These are phyloP conservation scores for Channa maculata DNA, from an alignment of 2,113 vertebrate genomes.

Conservation along the genomic window DNA sequence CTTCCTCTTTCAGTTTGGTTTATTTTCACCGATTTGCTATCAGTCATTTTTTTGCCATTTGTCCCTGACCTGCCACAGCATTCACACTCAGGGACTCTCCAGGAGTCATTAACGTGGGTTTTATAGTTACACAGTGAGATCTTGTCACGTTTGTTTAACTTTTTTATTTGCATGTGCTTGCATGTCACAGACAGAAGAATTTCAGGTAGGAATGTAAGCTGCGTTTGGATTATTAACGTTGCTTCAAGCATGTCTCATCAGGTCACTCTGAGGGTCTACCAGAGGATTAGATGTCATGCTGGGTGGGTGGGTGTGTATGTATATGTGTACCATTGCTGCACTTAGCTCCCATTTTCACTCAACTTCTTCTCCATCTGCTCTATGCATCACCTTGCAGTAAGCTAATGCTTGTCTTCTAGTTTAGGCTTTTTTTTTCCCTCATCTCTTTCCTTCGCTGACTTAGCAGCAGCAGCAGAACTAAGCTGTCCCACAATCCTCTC, in stretches of 20 bases:
- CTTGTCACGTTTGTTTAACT: constrained; percentile 63
- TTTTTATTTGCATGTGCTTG: constrained; percentile 21
- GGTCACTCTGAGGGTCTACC: constrained; percentile 17
- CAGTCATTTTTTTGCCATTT: constrained; percentile 28
- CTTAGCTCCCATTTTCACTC: background rate
- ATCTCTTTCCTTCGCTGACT: constrained; percentile 43
- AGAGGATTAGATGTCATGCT: constrained; percentile 26
- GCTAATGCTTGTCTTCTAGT: constrained; percentile 31
- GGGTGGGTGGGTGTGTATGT: constrained; percentile 22
- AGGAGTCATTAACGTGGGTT: constrained; percentile 76
- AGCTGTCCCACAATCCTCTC: constrained; percentile 54
- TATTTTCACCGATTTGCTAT: constrained; percentile 58
- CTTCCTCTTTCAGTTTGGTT: constrained; percentile 25
- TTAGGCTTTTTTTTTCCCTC: constrained; percentile 49
- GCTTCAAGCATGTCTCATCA: constrained; percentile 21
- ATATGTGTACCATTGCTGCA: constrained; percentile 14
- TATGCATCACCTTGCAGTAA: constrained; percentile 5
- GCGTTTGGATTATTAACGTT: constrained; percentile 36
- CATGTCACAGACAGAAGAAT: constrained; percentile 6
- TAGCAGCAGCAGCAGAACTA: constrained; percentile 32
- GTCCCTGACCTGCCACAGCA: constrained; percentile 25
- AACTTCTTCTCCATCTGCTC: constrained; percentile 14
- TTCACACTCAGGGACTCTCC: constrained; percentile 23
- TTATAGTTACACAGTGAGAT: constrained; percentile 81
- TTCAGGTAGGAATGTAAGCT: constrained; percentile 39